Base-by-base conservation (phyloP, 2,797 vertebrate species). In the Poecilia picta region DNA sequence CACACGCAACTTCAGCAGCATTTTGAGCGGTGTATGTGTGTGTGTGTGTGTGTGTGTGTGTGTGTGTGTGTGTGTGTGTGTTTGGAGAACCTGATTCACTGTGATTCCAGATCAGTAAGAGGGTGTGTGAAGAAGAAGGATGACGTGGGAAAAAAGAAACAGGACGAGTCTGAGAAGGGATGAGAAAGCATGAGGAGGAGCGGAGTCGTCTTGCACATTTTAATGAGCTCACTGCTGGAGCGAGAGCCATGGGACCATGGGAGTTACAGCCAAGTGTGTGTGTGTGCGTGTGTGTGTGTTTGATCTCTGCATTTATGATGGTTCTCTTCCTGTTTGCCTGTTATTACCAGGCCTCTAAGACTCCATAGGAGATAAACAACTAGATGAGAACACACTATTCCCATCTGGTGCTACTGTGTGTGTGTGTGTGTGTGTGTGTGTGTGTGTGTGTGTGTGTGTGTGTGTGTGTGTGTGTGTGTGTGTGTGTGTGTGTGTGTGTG, bases 161-260 rank as follows among this genome's bases (percentile, higher is more conserved):
- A 89, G 79, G 83, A 86, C 78, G 84, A 85, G 77, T 82, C 68
- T 73, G 81, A 89, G 75, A 82, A 80, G 79, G 84, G 82, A 91
- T 81, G 84, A 89, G 86, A 87, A 83, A 83, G 77, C 77, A 78
- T 41, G 89, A 87, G 85, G 87, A 92, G 41, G 45, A 90, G 85
- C 90, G 80, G 82, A 87, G 85, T 89, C 46, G 77, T 84, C 84
- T 94, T 74, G 76, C 93, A 94, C 94, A 95, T 95, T 94, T 93
- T 93, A 94, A 95, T 94, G 94, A 94, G 92, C 88, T 92, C 82
- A 81, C 87, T 91, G 92, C 88, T 87, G 82, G 85, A 87, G 83
- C 77, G 85, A 85, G 87, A 84, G 81, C 82, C 89, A 85, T 76
- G 85, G 83, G 85, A 92, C 81, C 78, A 76, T n/a, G n/a, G n/a